Conservation (phyloP, 2,113 vertebrate species). For the Gasterosteus nipponicus region DNA sequence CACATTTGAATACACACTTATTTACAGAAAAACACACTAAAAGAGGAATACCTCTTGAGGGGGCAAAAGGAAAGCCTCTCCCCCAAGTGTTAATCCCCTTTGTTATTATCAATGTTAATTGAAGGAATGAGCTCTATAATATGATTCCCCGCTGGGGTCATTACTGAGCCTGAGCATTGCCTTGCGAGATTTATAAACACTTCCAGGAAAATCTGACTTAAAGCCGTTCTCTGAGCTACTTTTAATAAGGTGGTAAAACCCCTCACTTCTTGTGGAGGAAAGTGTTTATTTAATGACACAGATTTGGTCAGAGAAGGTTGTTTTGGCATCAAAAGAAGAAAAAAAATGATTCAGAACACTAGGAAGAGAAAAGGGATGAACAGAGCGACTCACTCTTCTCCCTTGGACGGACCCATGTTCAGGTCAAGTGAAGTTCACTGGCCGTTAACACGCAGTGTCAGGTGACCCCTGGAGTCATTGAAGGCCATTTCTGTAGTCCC, state of each 20-base stretch:
- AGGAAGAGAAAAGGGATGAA: neutral
- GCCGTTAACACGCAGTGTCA: slow-evolving; percentile 25
- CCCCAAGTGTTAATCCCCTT: slow-evolving; percentile 55
- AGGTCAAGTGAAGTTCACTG: slow-evolving; percentile 53
- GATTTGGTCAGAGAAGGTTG: slow-evolving; percentile 27
- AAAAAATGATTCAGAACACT: slow-evolving; percentile 1
- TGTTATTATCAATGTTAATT: slow-evolving; percentile 75
- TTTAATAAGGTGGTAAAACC: slow-evolving; percentile 44
- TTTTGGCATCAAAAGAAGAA: slow-evolving; percentile 12
- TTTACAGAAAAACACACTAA: neutral
- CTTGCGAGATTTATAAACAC: slow-evolving; percentile 60
- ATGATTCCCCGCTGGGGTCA: slow-evolving; percentile 59
- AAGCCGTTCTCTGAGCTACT: slow-evolving; percentile 49
- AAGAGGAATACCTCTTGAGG: slow-evolving; percentile 41
- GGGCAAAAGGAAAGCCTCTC: slow-evolving; percentile 23
- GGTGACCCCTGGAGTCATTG: slow-evolving; percentile 44
- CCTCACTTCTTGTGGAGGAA: neutral
- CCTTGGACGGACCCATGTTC: slow-evolving; percentile 17
- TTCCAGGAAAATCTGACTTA: slow-evolving; percentile 60
- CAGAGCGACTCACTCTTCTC: slow-evolving; percentile 6
- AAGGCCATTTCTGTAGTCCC: slow-evolving; percentile 7
- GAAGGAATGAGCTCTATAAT: slow-evolving; percentile 71
- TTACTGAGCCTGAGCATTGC: slow-evolving; percentile 53
- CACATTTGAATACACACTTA: slow-evolving; percentile 8
- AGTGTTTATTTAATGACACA: slow-evolving; percentile 39